A percentile compares a stretch with the other conserved stretches of the same genome.
Conservation (phyloP, 1,140 invertebrate genomes). For the Helicorthomorpha holstii region DNA sequence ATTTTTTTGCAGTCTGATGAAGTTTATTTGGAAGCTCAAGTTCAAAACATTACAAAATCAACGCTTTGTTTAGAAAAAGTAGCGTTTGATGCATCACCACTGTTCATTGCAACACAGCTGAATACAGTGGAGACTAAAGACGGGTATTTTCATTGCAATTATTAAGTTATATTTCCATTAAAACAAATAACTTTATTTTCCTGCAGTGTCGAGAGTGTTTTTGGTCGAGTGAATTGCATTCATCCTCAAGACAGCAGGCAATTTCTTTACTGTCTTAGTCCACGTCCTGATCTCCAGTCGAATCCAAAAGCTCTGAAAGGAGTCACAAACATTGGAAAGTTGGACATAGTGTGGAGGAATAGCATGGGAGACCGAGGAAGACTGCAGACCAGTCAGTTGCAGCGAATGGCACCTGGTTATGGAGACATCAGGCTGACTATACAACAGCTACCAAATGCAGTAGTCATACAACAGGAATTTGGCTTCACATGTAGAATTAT, state of each 20-base stretch:
- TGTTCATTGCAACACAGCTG: slow-evolving; percentile 45
- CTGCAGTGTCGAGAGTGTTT: slow-evolving; percentile 36
- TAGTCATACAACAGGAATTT: slow-evolving; percentile 61
- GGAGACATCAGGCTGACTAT: slow-evolving; percentile 70
- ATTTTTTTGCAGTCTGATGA: slow-evolving; percentile 56
- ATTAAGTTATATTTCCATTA: slow-evolving; percentile 1
- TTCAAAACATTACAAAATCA: slow-evolving; percentile 79
- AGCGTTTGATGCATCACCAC: slow-evolving; percentile 69
- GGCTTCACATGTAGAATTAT: slow-evolving; percentile 62
- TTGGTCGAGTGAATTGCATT: slow-evolving; percentile 67
- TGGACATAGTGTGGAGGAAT: slow-evolving; percentile 94
- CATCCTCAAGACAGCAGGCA: slow-evolving; percentile 48
- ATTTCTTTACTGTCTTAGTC: slow-evolving; percentile 81
- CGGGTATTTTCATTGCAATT: slow-evolving; percentile 9
- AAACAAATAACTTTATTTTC: not conserved
- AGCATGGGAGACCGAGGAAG: slow-evolving; percentile 87
- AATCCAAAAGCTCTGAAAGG: slow-evolving; percentile 55
- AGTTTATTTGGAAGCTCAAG: slow-evolving; percentile 90
- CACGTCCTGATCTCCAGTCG: slow-evolving; percentile 49
- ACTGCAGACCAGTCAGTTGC: slow-evolving; percentile 85
- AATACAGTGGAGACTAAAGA: slow-evolving; percentile 18
- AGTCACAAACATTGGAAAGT: slow-evolving; percentile 81
- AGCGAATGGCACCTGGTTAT: slow-evolving; percentile 74
- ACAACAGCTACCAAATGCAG: slow-evolving; percentile 60
- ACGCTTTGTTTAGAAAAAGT: slow-evolving; percentile 86